phyloP scores from a whole-genome alignment of 2,888 invertebrate species.

The Rhamphomyia laevipes region DNA sequence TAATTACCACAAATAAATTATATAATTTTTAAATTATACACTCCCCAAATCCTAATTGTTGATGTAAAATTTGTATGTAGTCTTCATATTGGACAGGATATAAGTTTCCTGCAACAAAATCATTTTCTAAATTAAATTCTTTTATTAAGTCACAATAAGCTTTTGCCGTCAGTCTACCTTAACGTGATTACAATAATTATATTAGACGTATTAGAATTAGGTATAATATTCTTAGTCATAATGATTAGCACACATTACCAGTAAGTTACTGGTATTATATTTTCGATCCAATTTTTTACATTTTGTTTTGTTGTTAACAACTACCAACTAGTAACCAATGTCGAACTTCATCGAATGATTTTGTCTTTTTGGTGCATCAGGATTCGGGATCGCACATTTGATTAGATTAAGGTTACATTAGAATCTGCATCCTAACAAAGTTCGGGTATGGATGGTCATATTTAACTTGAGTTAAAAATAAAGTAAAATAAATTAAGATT shows the following conservation, averaged over 20 bases:
- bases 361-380: constrained; percentile 65
- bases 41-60: constrained; percentile 18
- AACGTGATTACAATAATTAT: not conserved
- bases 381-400: constrained; percentile 58
- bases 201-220: too few species aligned
- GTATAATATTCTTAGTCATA: too few species aligned
- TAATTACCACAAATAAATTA: too few species aligned
- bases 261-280: constrained; percentile 5
- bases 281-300: constrained; percentile 54
- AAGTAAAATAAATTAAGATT: too few species aligned
- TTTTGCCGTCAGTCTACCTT: constrained; percentile 40
- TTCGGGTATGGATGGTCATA: constrained; percentile 16
- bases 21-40: too few species aligned
- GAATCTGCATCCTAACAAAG: constrained; percentile 18
- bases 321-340: constrained; percentile 82
- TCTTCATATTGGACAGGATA: constrained; percentile 71
- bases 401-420: constrained; percentile 15
- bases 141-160: constrained; percentile 53
- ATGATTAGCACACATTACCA: constrained; percentile 6
- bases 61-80: constrained; percentile 52
- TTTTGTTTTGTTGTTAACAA: constrained; percentile 54
- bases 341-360: constrained; percentile 71
- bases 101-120: constrained; percentile 71
- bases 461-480: constrained; percentile 35
- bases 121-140: constrained; percentile 60